phyloP scores from a whole-genome alignment of 1,140 invertebrate species.

The Contarinia nasturtii region DNA sequence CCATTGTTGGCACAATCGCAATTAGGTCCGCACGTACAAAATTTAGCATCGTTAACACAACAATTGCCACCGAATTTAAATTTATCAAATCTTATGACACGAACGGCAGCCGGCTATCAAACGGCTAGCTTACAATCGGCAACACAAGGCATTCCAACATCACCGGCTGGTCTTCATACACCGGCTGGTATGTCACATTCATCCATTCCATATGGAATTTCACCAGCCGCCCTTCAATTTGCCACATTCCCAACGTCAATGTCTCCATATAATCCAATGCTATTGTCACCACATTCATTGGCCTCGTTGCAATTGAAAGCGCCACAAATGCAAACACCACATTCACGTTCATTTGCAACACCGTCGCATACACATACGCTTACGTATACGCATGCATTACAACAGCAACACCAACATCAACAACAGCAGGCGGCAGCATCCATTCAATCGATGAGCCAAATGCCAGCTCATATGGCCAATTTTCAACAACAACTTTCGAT shows the following conservation, averaged over 20 bases:
- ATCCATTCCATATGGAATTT: not conserved
- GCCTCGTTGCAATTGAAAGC: not conserved
- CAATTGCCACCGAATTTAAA: no score
- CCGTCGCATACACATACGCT: slow-evolving; percentile 9
- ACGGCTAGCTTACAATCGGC: not conserved
- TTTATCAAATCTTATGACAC: not conserved
- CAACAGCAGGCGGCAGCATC: slow-evolving; percentile 6
- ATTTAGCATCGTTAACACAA: not conserved
- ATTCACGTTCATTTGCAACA: not conserved
- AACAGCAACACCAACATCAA: not conserved
- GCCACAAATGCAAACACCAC: not conserved
- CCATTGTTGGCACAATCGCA: not conserved
- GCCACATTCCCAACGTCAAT: not conserved
- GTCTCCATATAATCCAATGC: not conserved
- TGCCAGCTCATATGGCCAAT: no score
- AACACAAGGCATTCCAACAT: not conserved
- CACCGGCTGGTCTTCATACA: not conserved
- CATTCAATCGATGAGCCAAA: slow-evolving; percentile 6
- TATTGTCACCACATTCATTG: not conserved
- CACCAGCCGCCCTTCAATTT: not conserved
- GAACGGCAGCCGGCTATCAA: not conserved
- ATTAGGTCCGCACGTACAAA: not conserved
- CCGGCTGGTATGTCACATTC: slow-evolving; percentile 1
- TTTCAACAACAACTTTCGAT: no score
- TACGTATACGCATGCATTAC: slow-evolving; percentile 6